Percentiles rank a stretch among this genome's conserved stretches.
Evolutionary conservation across 2,888 invertebrate genomes (phyloP).

Genomic region (Dione juno): DNA sequence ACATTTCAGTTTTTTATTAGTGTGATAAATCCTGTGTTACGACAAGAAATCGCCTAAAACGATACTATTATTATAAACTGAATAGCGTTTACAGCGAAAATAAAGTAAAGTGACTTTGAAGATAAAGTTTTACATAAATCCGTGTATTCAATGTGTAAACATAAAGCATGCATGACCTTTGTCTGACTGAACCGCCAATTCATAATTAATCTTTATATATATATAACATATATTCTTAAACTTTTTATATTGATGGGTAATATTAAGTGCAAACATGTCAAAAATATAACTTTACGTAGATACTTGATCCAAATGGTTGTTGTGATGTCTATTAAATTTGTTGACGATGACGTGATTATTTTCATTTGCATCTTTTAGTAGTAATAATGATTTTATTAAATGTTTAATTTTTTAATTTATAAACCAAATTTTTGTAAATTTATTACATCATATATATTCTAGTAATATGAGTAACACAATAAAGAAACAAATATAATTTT

Average conservation of each 20-base stretch:
- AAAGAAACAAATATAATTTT: too few relatives aligned
- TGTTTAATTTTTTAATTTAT: background rate
- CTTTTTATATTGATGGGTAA: constrained; percentile 53
- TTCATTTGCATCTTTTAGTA: background rate
- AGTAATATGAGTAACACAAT: too few relatives aligned
- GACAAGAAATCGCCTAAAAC: background rate
- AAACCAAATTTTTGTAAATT: too few relatives aligned
- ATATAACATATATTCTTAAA: constrained; percentile 54
- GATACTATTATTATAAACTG: background rate
- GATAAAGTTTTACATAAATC: background rate
- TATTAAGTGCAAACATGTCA: constrained; percentile 48
- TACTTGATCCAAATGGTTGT: constrained; percentile 81
- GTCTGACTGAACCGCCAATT: constrained; percentile 62
- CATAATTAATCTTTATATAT: constrained; percentile 53
- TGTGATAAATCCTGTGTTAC: background rate
- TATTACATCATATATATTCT: too few relatives aligned
- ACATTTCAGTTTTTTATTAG: background rate
- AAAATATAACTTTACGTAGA: constrained; percentile 54
- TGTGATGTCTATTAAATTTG: constrained; percentile 83
- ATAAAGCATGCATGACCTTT: constrained; percentile 42
- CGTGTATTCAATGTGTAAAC: constrained; percentile 7
- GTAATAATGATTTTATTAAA: background rate
- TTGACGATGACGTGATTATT: constrained; percentile 59
- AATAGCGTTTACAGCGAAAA: background rate
- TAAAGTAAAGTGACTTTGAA: background rate